Conservation (phyloP, 2,113 vertebrate species). For the Galbula dea region DNA sequence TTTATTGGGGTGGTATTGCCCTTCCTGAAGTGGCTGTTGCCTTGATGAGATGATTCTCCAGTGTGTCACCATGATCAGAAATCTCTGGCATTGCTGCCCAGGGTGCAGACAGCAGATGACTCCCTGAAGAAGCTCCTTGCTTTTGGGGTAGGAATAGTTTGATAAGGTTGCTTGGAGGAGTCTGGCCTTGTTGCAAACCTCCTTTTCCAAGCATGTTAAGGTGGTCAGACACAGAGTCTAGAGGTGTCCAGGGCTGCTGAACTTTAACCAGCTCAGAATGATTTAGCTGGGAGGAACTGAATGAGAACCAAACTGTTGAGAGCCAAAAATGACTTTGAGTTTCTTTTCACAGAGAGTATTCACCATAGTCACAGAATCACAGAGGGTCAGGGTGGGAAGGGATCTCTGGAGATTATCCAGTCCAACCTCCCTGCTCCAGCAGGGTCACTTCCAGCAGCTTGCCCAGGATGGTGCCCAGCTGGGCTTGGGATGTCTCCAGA, state of each 20-base stretch:
- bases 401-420: too few relatives aligned
- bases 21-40: background rate
- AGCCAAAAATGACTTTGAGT: background rate
- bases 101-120: background rate
- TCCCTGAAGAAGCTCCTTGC: background rate
- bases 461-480: too few relatives aligned
- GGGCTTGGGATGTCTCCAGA: too few relatives aligned
- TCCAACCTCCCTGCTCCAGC: too few relatives aligned
- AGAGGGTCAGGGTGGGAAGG: too few relatives aligned
- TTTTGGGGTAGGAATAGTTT: fast-evolving
- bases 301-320: too few relatives aligned
- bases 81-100: background rate
- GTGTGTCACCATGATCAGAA: background rate
- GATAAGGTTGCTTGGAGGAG: fast-evolving
- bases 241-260: background rate
- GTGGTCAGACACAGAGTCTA: background rate
- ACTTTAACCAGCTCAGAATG: background rate
- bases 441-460: too few relatives aligned
- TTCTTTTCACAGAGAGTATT: background rate
- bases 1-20: background rate
- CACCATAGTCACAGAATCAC: background rate
- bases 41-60: background rate
- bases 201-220: background rate
- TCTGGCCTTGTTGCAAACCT: background rate
- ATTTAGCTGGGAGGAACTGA: too few relatives aligned